These are phyloP conservation scores for Oreotrochilus melanogaster DNA, from an alignment of 2,113 vertebrate species.

Conservation along the genomic window DNA sequence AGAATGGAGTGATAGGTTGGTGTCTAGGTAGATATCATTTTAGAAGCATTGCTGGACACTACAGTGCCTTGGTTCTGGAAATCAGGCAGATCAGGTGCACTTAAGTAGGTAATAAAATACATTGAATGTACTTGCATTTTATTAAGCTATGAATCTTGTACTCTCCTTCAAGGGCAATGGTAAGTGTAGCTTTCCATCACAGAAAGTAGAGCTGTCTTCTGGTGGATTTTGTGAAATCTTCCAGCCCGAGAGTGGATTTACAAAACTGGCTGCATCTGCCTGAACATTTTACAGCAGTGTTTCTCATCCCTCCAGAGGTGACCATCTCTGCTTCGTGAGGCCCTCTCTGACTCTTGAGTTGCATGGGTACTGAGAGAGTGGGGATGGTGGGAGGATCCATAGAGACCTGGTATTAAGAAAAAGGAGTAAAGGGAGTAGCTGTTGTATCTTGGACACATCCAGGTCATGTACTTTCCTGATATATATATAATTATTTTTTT, in stretches of 20 bases:
- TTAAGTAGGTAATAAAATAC: neutral
- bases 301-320: accelerated
- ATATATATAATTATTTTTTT: neutral
- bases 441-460: neutral
- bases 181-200: neutral
- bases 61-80: neutral
- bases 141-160: neutral
- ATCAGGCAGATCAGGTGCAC: neutral
- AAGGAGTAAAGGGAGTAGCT: neutral
- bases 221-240: neutral
- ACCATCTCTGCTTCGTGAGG: neutral
- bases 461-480: neutral
- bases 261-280: neutral
- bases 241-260: neutral
- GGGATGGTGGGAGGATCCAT: neutral
- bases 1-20: neutral
- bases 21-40: neutral
- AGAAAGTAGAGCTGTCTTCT: neutral
- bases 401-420: neutral
- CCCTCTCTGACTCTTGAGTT: neutral
- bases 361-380: neutral
- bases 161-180: neutral
- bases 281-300: neutral
- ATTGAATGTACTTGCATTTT: neutral
- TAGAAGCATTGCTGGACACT: neutral